A percentile compares a stretch with the other conserved stretches of the same genome.
phyloP scores from a whole-genome alignment of 1,140 invertebrate species.

The Leptinotarsa texana region DNA sequence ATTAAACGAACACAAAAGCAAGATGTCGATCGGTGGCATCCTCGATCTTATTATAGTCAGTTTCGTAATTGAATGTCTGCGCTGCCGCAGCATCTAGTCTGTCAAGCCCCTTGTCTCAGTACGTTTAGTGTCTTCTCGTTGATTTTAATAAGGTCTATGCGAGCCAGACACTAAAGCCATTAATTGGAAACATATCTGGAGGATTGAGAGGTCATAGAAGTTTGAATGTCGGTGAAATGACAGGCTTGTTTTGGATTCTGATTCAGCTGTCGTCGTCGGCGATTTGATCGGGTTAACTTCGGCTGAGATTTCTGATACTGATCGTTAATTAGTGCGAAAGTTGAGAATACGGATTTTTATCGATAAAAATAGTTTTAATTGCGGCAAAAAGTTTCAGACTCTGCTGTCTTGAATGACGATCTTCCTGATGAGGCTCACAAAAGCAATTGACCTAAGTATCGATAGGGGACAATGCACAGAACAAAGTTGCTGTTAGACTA shows the following conservation, averaged over 20 bases:
- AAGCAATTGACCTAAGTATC: too few relatives aligned
- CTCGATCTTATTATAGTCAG: slow-evolving; percentile 23
- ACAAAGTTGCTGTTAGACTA: too few relatives aligned
- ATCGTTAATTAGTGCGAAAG: slow-evolving; percentile 7
- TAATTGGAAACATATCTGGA: slow-evolving; percentile 14
- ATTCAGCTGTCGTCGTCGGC: not conserved
- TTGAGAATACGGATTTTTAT: not conserved
- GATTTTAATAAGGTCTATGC: slow-evolving; percentile 22
- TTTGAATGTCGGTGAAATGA: slow-evolving; percentile 13
- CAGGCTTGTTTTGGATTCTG: not conserved
- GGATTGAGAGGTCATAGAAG: slow-evolving; percentile 15
- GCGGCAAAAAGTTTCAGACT: not conserved
- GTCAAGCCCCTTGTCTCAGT: slow-evolving; percentile 9
- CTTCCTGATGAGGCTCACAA: too few relatives aligned
- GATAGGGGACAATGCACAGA: too few relatives aligned
- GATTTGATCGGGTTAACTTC: not conserved
- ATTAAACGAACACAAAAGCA: slow-evolving; percentile 19
- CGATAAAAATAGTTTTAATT: not conserved
- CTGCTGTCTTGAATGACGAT: too few relatives aligned
- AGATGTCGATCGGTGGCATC: slow-evolving; percentile 14
- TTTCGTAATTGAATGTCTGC: slow-evolving; percentile 19
- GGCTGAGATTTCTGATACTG: not conserved
- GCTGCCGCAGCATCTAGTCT: slow-evolving; percentile 1
- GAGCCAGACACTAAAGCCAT: slow-evolving; percentile 14
- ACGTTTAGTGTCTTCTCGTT: slow-evolving; percentile 18